These are phyloP conservation scores for Malacosoma neustria DNA, from an alignment of 2,888 invertebrate genomes.

Conservation along the genomic window DNA sequence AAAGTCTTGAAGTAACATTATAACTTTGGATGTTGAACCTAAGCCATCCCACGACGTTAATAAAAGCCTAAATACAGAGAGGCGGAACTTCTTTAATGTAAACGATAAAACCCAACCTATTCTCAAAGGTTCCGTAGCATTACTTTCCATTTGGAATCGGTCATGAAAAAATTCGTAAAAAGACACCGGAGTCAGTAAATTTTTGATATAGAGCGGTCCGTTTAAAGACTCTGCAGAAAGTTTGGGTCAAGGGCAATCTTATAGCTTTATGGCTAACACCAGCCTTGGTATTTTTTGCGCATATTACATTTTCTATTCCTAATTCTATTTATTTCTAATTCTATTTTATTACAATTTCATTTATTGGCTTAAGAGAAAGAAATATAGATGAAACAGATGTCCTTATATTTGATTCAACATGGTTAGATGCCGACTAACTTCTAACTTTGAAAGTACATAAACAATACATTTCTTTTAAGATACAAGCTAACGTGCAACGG, in stretches of 20 bases:
- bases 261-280: slow-evolving; percentile 28
- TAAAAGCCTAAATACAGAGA: background rate
- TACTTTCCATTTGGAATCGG: slow-evolving; percentile 4
- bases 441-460: too few species aligned
- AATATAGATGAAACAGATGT: too few species aligned
- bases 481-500: too few species aligned
- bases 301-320: too few species aligned
- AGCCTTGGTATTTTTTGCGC: too few species aligned
- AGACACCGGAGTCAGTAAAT: slow-evolving; percentile 25
- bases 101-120: background rate
- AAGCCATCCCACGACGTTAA: background rate
- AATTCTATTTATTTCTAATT: too few species aligned
- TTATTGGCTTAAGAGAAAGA: too few species aligned
- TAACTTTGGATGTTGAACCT: background rate
- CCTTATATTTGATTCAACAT: too few species aligned
- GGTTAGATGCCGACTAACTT: too few species aligned
- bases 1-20: background rate
- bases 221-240: slow-evolving; percentile 25
- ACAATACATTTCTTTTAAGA: too few species aligned
- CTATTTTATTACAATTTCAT: too few species aligned
- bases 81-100: slow-evolving; percentile 12
- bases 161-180: slow-evolving; percentile 17
- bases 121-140: slow-evolving; percentile 1
- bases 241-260: slow-evolving; percentile 30
- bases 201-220: slow-evolving; percentile 26